A percentile compares a stretch with the other conserved stretches of the same genome.
phyloP scores from a whole-genome alignment of 2,888 invertebrate species.

The Drosophila fulvimacula region DNA sequence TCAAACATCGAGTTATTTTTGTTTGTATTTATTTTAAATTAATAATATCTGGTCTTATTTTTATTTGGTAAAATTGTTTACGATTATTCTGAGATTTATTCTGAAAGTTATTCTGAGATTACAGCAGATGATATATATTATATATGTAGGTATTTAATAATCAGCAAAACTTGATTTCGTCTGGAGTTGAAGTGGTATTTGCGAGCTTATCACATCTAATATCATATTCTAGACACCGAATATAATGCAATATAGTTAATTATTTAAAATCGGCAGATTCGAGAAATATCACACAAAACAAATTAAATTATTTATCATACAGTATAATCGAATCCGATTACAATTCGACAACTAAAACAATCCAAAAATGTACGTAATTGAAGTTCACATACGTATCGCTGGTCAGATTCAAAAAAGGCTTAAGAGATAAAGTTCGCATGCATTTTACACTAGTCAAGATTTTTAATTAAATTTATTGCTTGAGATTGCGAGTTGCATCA shows the following conservation, averaged over 20 bases:
- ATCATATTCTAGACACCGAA: slow-evolving; percentile 22
- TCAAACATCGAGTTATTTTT: neutral
- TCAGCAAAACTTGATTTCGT: neutral
- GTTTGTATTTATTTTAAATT: neutral
- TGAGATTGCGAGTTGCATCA: neutral
- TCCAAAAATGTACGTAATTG: slow-evolving; percentile 25
- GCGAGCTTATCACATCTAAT: slow-evolving; percentile 33
- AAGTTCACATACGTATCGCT: slow-evolving; percentile 21
- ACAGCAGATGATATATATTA: neutral
- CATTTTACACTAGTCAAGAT: slow-evolving; percentile 31
- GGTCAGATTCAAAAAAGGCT: slow-evolving; percentile 36
- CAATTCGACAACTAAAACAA: slow-evolving; percentile 19
- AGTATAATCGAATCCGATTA: slow-evolving; percentile 2
- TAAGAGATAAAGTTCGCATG: slow-evolving; percentile 13
- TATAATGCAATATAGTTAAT: slow-evolving; percentile 31
- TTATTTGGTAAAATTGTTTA: neutral
- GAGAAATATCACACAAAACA: slow-evolving; percentile 59
- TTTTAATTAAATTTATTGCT: slow-evolving; percentile 20
- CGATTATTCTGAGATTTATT: neutral
- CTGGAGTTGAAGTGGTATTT: neutral
- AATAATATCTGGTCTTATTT: neutral
- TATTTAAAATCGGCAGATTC: slow-evolving; percentile 42
- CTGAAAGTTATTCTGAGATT: neutral
- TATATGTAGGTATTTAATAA: neutral
- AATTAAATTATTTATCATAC: slow-evolving; percentile 18